Conservation (phyloP, 2,888 invertebrate species). For the Synergus japonicus region DNA sequence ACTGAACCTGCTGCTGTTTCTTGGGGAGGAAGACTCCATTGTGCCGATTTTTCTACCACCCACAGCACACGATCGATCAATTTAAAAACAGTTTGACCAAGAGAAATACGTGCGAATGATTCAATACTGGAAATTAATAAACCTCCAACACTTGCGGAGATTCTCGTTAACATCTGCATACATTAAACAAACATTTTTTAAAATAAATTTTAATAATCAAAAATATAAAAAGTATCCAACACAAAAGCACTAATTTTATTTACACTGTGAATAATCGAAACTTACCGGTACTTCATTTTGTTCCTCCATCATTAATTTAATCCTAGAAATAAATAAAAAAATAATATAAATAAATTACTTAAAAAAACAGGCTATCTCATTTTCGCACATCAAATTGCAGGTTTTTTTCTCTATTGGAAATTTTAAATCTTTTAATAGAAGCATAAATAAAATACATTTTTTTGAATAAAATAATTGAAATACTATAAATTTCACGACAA, state of each 20-base stretch:
- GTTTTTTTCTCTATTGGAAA: no score
- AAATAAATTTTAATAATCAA: neutral
- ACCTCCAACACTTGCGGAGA: slow-evolving; percentile 45
- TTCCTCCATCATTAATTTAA: neutral
- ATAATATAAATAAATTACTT: neutral
- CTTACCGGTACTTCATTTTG: neutral
- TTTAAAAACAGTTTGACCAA: slow-evolving; percentile 78
- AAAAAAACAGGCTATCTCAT: neutral
- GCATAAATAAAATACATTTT: no score
- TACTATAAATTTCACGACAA: no score
- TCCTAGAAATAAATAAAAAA: neutral
- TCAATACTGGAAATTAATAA: slow-evolving; percentile 56
- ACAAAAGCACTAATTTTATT: neutral
- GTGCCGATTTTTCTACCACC: slow-evolving; percentile 80
- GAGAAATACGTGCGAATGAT: slow-evolving; percentile 58
- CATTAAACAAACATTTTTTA: neutral
- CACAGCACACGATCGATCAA: slow-evolving; percentile 78
- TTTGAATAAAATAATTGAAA: no score
- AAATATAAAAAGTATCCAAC: neutral
- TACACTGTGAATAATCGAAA: neutral
- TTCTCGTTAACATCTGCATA: slow-evolving; percentile 50
- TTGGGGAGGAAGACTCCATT: slow-evolving; percentile 80
- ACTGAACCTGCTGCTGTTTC: slow-evolving; percentile 55
- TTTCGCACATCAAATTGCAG: no score
- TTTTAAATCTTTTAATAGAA: no score